A percentile compares a stretch with the other conserved stretches of the same genome.
These are phyloP conservation scores for Pseudomyrmex sp. DNA, from an alignment of 1,140 invertebrate species.

Conservation along the genomic window DNA sequence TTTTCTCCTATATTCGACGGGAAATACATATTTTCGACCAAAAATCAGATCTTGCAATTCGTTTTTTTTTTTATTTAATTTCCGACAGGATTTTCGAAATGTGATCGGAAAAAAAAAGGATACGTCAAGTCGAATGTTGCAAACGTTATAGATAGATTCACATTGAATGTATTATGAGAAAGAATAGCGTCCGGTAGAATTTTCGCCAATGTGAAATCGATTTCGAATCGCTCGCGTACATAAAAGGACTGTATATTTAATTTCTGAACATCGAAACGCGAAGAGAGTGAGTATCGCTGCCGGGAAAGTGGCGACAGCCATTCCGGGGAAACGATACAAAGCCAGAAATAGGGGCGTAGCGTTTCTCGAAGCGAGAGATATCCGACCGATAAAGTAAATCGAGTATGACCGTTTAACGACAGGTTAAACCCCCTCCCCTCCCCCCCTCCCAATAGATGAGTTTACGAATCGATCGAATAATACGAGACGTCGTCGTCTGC, in stretches of 20 bases:
- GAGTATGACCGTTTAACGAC: constrained; percentile 54
- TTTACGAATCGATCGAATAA: constrained; percentile 68
- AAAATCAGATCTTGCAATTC: too few species aligned
- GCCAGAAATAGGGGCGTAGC: neutral
- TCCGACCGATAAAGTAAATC: constrained; percentile 11
- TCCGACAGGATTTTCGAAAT: neutral
- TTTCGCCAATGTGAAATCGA: neutral
- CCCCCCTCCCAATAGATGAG: constrained; percentile 50
- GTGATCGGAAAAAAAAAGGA: neutral
- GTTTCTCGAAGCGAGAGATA: neutral
- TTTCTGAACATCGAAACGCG: neutral
- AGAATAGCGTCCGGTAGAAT: neutral
- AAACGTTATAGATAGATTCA: neutral
- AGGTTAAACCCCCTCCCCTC: constrained; percentile 52
- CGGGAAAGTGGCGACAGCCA: neutral
- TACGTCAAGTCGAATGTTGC: neutral
- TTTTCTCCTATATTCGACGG: too few species aligned
- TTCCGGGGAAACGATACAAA: neutral
- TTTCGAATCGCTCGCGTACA: neutral
- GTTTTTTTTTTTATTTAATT: neutral
- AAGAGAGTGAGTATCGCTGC: neutral
- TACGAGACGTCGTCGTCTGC: constrained; percentile 66
- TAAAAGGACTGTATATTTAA: constrained; percentile 13
- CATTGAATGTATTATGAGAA: neutral
- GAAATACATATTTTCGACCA: too few species aligned